These are phyloP conservation scores for Catostomus latipinnis DNA, from an alignment of 2,797 vertebrate species.

Conservation along the genomic window DNA sequence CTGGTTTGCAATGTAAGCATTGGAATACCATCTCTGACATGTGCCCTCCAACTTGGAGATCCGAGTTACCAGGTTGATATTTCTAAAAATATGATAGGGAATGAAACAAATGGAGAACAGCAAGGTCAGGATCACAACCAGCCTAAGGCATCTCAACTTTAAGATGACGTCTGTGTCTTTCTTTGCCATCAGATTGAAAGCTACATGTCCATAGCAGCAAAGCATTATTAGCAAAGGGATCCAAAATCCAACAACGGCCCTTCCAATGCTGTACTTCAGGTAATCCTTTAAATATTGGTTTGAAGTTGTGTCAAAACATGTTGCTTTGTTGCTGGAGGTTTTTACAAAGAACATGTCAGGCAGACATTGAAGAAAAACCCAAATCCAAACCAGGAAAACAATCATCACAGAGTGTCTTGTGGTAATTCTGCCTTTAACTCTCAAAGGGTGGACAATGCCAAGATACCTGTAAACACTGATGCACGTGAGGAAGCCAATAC, in stretches of 20 bases:
- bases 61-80: conserved; percentile 77
- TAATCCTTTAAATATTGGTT: conserved; percentile 43
- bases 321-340: accelerated
- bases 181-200: conserved; percentile 68
- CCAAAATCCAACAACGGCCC: conserved; percentile 76
- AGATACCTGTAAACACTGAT: conserved; percentile 85
- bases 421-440: conserved; percentile 71
- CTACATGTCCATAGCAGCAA: conserved; percentile 80
- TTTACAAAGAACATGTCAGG: conserved; percentile 77
- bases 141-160: conserved; percentile 72
- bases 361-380: conserved; percentile 74
- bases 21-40: conserved; percentile 62
- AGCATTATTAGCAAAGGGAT: conserved; percentile 78
- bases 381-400: conserved; percentile 70
- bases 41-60: conserved; percentile 34
- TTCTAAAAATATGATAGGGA: conserved; percentile 80
- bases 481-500: conserved; percentile 86
- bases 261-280: conserved; percentile 67
- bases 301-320: conserved; percentile 75
- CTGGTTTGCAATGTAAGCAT: conserved; percentile 77
- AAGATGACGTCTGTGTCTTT: conserved; percentile 62
- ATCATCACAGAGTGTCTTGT: conserved; percentile 53
- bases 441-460: conserved; percentile 81
- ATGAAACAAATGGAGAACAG: conserved; percentile 84
- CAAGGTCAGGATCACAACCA: conserved; percentile 75